phyloP scores from a whole-genome alignment of 2,888 invertebrate species.

The Athripsodes cinereus region DNA sequence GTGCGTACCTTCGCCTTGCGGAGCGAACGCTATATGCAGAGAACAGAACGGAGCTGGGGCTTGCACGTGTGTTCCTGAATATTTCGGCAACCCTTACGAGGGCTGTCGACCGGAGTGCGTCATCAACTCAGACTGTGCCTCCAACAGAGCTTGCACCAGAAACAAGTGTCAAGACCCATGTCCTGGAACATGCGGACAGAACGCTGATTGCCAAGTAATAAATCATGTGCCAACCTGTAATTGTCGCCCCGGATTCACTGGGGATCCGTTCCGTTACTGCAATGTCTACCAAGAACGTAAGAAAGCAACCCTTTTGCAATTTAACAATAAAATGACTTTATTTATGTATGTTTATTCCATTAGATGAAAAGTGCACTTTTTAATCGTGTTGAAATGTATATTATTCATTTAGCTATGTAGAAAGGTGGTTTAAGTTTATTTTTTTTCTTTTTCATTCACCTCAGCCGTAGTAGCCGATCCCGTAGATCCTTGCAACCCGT shows the following conservation, averaged over 20 bases:
- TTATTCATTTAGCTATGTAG: not conserved
- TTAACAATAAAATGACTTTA: no score
- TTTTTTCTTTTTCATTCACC: not conserved
- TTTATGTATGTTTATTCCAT: no score
- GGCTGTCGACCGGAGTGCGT: conserved; percentile 63
- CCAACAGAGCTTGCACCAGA: conserved; percentile 58
- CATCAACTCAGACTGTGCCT: conserved; percentile 60
- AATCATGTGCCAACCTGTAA: conserved; percentile 65
- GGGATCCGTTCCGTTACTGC: conserved; percentile 67
- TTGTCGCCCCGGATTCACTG: conserved; percentile 62
- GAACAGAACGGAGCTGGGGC: conserved; percentile 50
- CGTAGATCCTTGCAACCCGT: no score
- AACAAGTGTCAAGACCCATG: conserved; percentile 65
- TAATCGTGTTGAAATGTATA: not conserved
- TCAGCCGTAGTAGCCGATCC: conserved; percentile 36
- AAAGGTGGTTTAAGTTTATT: no score
- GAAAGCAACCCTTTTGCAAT: no score
- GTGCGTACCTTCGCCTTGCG: conserved; percentile 64
- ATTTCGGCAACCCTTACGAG: conserved; percentile 60
- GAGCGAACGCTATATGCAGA: conserved; percentile 57
- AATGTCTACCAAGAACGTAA: conserved; percentile 48
- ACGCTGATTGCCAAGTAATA: conserved; percentile 65
- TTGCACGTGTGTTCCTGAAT: conserved; percentile 56
- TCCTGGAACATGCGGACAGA: conserved; percentile 62
- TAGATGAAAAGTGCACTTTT: not conserved